Evolutionary conservation across 2,113 vertebrate genomes (phyloP).

Genomic region (Pelobates fuscus): DNA sequence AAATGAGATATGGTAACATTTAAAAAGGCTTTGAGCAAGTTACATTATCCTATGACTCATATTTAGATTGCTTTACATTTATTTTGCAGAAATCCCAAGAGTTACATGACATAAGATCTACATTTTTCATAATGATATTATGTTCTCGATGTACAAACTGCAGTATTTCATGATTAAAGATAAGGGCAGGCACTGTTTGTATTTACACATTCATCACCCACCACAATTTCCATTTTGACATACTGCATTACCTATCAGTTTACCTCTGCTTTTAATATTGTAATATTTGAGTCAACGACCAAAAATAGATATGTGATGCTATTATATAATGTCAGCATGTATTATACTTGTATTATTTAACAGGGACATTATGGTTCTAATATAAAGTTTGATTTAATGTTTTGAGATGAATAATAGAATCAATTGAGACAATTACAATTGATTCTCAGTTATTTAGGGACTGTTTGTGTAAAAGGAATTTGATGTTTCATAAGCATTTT

Average conservation of each 20-base stretch:
- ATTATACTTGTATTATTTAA: constrained; percentile 4
- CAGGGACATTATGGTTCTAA: constrained; percentile 4
- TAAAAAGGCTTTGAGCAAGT: no score
- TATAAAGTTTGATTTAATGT: no score
- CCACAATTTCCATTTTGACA: constrained; percentile 10
- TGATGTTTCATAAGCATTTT: background rate
- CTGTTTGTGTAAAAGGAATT: no score
- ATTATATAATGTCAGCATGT: background rate
- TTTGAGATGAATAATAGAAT: no score
- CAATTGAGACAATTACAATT: no score
- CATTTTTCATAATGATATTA: background rate
- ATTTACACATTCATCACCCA: constrained; percentile 16
- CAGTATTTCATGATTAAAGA: background rate
- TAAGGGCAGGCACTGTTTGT: background rate
- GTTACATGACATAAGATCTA: background rate
- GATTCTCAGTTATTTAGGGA: no score
- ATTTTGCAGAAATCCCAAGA: background rate
- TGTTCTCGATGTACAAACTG: background rate
- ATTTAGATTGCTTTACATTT: background rate
- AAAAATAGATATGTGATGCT: background rate
- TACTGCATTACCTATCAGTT: constrained; percentile 12
- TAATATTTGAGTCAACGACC: background rate
- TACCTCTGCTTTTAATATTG: constrained; percentile 7
- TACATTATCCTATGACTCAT: no score
- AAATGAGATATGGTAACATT: no score